These are phyloP conservation scores for Amphiprion percula DNA, from an alignment of 2,113 vertebrate genomes.

Conservation along the genomic window DNA sequence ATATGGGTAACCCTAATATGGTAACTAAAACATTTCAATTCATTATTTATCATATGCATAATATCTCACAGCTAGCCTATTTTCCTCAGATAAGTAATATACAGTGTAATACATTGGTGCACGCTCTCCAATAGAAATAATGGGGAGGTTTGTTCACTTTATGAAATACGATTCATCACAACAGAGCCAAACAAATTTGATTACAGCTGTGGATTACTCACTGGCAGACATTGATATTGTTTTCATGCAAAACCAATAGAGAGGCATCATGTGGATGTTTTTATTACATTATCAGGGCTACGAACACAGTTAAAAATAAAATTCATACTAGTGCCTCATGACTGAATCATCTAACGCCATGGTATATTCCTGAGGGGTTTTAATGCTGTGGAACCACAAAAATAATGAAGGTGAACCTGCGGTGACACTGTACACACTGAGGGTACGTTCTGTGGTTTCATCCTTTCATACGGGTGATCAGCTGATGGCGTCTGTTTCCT, in stretches of 20 bases:
- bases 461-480: neutral
- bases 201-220: conserved; percentile 78
- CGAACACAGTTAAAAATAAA: conserved; percentile 69
- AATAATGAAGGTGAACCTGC: conserved; percentile 11
- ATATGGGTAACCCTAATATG: conserved; percentile 74
- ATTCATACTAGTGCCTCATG: conserved; percentile 39
- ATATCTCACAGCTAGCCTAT: conserved; percentile 79
- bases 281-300: conserved; percentile 68
- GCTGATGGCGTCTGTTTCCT: neutral
- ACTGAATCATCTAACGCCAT: conserved; percentile 46
- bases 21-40: conserved; percentile 69
- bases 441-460: neutral
- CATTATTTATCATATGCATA: conserved; percentile 82
- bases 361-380: conserved; percentile 13
- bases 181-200: conserved; percentile 80
- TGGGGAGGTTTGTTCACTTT: conserved; percentile 78
- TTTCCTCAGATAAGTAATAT: conserved; percentile 81
- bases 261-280: conserved; percentile 68
- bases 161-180: conserved; percentile 85
- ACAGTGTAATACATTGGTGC: conserved; percentile 74
- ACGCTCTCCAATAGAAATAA: conserved; percentile 72
- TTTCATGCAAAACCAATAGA: conserved; percentile 80
- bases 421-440: neutral
- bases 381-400: conserved; percentile 4
- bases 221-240: conserved; percentile 74